phyloP scores from a whole-genome alignment of 92 coral and sea anemone genomes.

The Epizoanthus illoricatus region DNA sequence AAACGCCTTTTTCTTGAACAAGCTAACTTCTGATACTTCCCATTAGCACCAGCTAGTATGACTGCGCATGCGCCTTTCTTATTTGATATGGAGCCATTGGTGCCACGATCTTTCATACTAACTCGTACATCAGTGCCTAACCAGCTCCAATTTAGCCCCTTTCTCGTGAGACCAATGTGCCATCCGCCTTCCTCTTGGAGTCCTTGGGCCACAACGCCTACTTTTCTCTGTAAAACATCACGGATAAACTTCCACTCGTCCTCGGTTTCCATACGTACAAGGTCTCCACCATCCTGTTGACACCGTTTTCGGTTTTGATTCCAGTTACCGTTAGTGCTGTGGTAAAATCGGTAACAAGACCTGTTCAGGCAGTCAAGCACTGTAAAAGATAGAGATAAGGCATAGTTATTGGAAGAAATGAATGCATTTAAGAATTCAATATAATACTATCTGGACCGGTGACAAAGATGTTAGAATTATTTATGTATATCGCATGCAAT shows the following conservation, averaged over 20 bases:
- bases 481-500: too few relatives aligned
- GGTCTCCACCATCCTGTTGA: conserved; percentile 14
- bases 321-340: conserved; percentile 16
- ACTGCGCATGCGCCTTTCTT: conserved; percentile 9
- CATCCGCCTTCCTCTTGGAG: not conserved
- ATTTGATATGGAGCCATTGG: not conserved
- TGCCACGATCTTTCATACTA: not conserved
- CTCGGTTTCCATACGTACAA: conserved; percentile 28
- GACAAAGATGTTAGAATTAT: too few relatives aligned
- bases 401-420: too few relatives aligned
- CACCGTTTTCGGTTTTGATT: conserved; percentile 15
- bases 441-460: too few relatives aligned
- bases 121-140: conserved; percentile 4
- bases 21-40: not conserved
- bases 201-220: not conserved
- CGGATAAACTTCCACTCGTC: conserved; percentile 23
- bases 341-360: conserved; percentile 24
- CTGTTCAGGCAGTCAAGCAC: conserved; percentile 36
- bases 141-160: conserved; percentile 15
- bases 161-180: conserved; percentile 22
- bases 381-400: not conserved
- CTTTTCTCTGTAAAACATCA: not conserved
- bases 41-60: not conserved
- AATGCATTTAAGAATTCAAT: too few relatives aligned
- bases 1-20: conserved; percentile 1